Conservation (phyloP, 2,113 vertebrate species). For the Chloebia gouldiae region DNA sequence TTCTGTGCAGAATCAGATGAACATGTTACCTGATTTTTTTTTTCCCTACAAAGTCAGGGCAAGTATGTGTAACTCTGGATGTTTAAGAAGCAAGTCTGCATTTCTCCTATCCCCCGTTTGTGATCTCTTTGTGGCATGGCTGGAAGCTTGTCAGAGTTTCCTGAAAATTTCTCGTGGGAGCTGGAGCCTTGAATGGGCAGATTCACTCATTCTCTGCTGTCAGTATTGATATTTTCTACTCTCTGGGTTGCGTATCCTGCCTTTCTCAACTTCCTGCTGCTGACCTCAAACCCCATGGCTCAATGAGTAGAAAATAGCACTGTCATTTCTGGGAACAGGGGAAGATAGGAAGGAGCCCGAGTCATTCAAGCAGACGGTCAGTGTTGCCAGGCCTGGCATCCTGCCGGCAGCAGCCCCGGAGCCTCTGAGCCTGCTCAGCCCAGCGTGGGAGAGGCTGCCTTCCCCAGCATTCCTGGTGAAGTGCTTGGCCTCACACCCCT, state of each 20-base stretch:
- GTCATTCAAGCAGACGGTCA: not conserved
- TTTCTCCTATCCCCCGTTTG: not conserved
- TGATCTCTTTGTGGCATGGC: not conserved
- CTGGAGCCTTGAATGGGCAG: not conserved
- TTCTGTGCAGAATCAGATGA: not conserved
- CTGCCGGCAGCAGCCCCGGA: not conserved
- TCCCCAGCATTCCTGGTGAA: accelerated
- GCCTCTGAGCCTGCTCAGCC: accelerated
- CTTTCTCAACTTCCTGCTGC: conserved; percentile 15
- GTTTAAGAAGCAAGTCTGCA: not conserved
- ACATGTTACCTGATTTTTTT: not conserved
- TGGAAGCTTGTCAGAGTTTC: not conserved
- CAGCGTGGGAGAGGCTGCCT: not conserved
- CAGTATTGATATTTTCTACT: not conserved
- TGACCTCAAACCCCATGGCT: not conserved
- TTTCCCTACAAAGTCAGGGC: not conserved
- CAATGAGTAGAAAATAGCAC: not conserved
- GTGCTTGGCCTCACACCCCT: accelerated
- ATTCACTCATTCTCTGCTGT: not conserved
- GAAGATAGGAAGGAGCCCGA: not conserved
- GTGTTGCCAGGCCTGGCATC: not conserved
- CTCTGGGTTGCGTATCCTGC: not conserved
- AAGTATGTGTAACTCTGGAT: not conserved
- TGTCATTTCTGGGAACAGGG: not conserved
- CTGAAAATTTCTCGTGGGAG: not conserved